Evolutionary conservation across 1,140 invertebrate species (phyloP).

Genomic region (Dendroctonus valens): DNA sequence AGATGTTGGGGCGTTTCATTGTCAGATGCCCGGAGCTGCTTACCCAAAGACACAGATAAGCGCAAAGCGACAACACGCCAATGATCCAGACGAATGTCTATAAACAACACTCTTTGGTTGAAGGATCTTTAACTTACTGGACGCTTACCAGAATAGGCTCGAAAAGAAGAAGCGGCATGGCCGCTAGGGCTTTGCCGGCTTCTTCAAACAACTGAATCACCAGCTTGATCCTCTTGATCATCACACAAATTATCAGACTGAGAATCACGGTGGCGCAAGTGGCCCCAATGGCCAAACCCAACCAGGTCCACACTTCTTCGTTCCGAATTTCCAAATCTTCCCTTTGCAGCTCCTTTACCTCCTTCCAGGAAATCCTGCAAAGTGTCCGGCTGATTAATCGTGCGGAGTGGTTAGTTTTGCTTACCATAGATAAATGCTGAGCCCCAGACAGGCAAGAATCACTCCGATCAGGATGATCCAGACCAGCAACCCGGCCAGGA

Average conservation of each 20-base stretch:
- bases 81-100: constrained; percentile 65
- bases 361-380: constrained; percentile 17
- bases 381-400: background rate
- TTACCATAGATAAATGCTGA: constrained; percentile 68
- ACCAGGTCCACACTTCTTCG: background rate
- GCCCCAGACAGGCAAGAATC: constrained; percentile 58
- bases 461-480: constrained; percentile 66
- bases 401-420: background rate
- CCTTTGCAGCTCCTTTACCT: background rate
- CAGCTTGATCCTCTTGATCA: constrained; percentile 59
- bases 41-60: constrained; percentile 62
- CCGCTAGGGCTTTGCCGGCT: constrained; percentile 68
- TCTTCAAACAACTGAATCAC: constrained; percentile 72
- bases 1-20: constrained; percentile 49
- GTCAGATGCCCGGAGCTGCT: constrained; percentile 62
- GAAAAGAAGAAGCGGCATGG: constrained; percentile 72
- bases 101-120: constrained; percentile 38
- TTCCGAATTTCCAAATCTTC: background rate
- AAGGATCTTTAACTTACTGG: no score
- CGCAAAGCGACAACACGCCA: constrained; percentile 58
- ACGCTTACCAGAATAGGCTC: constrained; percentile 67
- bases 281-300: constrained; percentile 38
- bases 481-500: constrained; percentile 63
- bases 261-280: constrained; percentile 58
- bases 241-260: constrained; percentile 62